phyloP scores from a whole-genome alignment of 2,888 invertebrate genomes.

The Cinara cedri region DNA sequence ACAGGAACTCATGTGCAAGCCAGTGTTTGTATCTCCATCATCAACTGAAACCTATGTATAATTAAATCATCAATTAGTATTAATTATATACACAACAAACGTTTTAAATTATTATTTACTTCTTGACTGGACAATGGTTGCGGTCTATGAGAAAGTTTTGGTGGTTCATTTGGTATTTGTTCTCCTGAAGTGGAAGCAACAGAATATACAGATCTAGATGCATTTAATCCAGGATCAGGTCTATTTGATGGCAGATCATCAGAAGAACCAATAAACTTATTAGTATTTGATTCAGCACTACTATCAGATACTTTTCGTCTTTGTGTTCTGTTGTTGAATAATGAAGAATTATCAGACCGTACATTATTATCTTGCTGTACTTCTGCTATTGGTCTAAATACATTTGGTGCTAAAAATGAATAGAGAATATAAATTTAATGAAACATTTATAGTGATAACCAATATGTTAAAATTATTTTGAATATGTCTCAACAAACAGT shows the following conservation, averaged over 20 bases:
- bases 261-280: conserved; percentile 48
- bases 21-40: conserved; percentile 46
- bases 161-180: conserved; percentile 32
- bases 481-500: conserved; percentile 26
- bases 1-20: conserved; percentile 64
- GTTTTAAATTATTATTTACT: conserved; percentile 15
- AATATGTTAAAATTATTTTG: not conserved
- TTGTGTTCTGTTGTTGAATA: conserved; percentile 27
- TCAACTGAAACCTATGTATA: conserved; percentile 48
- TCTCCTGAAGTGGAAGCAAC: conserved; percentile 22
- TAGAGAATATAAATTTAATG: not conserved
- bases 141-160: conserved; percentile 50
- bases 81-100: not conserved
- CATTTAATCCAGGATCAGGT: conserved; percentile 22
- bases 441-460: not conserved
- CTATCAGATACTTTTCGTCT: conserved; percentile 53
- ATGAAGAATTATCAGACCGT: conserved; percentile 29
- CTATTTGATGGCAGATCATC: conserved; percentile 35
- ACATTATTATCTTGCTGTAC: conserved; percentile 31
- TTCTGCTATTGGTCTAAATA: conserved; percentile 52
- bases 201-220: conserved; percentile 49
- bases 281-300: conserved; percentile 51
- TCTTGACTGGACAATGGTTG: conserved; percentile 55
- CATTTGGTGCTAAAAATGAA: conserved; percentile 47
- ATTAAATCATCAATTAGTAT: conserved; percentile 1